phyloP scores from a whole-genome alignment of 2,113 vertebrate genomes.

The Anhinga anhinga region DNA sequence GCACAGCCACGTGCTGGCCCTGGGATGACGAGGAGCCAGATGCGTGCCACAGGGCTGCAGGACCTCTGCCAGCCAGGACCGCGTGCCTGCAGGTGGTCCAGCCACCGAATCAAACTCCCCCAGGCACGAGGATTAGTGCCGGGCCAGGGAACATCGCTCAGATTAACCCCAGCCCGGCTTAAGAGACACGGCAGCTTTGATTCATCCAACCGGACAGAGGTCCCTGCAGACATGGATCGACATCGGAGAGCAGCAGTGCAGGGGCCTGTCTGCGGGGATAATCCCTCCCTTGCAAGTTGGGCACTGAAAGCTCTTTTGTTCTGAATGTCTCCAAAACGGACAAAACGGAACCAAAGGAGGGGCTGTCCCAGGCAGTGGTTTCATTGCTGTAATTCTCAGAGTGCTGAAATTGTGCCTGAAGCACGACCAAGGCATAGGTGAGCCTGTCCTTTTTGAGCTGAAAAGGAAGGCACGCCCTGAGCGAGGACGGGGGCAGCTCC shows the following conservation, averaged over 20 bases:
- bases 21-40: neutral
- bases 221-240: neutral
- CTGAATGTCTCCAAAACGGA: neutral
- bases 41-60: neutral
- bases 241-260: neutral
- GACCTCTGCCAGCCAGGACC: neutral
- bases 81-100: neutral
- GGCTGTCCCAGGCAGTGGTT: neutral
- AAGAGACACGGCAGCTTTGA: neutral
- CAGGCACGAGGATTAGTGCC: neutral
- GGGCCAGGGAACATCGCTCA: neutral
- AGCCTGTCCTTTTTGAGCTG: accelerated
- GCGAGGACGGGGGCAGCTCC: neutral
- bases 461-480: neutral
- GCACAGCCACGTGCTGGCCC: accelerated
- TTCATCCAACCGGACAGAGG: neutral
- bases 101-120: neutral
- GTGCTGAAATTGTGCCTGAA: accelerated
- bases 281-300: neutral
- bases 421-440: neutral
- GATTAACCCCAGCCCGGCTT: neutral
- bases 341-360: neutral
- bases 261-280: neutral
- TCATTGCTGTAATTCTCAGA: neutral
- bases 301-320: conserved; percentile 32